Evolutionary conservation across 2,888 invertebrate genomes (phyloP).

Genomic region (Polymixis flavicincta): DNA sequence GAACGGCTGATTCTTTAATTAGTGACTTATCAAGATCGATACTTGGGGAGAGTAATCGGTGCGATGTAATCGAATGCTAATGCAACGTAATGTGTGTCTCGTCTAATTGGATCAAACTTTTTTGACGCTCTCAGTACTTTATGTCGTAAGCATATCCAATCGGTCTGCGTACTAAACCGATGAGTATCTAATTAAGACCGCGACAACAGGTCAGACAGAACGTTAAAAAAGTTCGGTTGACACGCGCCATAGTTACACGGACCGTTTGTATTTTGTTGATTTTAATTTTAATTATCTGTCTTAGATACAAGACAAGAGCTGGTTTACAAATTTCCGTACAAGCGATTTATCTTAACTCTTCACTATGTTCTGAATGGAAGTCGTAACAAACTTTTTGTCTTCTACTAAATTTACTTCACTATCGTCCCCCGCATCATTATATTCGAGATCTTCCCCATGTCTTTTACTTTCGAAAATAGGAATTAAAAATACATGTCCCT

Average conservation of each 20-base stretch:
- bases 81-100: conserved; percentile 75
- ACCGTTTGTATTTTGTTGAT: background rate
- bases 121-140: conserved; percentile 46
- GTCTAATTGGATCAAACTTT: conserved; percentile 72
- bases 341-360: conserved; percentile 20
- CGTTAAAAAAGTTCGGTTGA: background rate
- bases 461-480: conserved; percentile 71
- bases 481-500: conserved; percentile 77
- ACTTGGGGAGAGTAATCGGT: conserved; percentile 78
- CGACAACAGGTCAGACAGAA: background rate
- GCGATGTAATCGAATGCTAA: conserved; percentile 80
- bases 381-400: conserved; percentile 16
- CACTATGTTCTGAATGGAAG: background rate
- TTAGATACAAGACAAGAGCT: background rate
- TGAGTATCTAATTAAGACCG: conserved; percentile 3
- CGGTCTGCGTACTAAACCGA: conserved; percentile 5
- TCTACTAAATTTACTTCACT: conserved; percentile 38
- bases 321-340: conserved; percentile 3
- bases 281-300: background rate
- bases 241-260: conserved; percentile 8
- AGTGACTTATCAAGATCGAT: conserved; percentile 84
- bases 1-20: conserved; percentile 82
- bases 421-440: conserved; percentile 56
- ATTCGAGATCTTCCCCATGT: conserved; percentile 52
- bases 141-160: conserved; percentile 42